Evolutionary conservation across 2,113 vertebrate genomes (phyloP).

Genomic region (Ageneiosus marmoratus): DNA sequence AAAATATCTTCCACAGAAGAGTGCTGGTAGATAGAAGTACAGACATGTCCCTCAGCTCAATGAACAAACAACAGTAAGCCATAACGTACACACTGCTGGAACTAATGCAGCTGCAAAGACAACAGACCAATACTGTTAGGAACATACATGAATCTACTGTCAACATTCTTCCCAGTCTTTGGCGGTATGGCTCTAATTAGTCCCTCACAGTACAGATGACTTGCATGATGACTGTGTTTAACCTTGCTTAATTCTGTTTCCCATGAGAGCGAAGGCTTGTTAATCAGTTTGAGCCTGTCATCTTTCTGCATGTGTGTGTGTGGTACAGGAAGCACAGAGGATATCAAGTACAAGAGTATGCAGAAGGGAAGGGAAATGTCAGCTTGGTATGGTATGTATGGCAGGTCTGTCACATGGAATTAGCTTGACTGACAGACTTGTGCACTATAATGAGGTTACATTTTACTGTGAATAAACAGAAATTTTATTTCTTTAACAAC

Average conservation of each 20-base stretch:
- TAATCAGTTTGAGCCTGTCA: constrained; percentile 53
- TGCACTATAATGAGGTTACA: not conserved
- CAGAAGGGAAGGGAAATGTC: not conserved
- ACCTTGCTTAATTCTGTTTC: constrained; percentile 63
- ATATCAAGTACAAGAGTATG: not conserved
- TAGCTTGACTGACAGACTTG: not conserved
- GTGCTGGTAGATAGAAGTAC: constrained; percentile 25
- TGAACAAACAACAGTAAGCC: constrained; percentile 24
- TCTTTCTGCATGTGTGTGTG: constrained; percentile 41
- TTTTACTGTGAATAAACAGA: not conserved
- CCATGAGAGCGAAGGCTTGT: constrained; percentile 55
- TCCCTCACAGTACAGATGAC: not conserved
- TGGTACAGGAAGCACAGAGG: constrained; percentile 18
- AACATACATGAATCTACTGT: constrained; percentile 6
- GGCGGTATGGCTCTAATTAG: constrained; percentile 9
- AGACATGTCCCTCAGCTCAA: constrained; percentile 25
- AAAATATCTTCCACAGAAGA: constrained; percentile 42
- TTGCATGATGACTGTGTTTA: constrained; percentile 49
- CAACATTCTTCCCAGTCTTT: not conserved
- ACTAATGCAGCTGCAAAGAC: constrained; percentile 6
- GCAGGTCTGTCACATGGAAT: not conserved
- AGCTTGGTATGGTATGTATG: not conserved
- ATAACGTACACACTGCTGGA: constrained; percentile 7
- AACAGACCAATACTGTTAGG: constrained; percentile 4
- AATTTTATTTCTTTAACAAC: too few species aligned